A percentile compares a stretch with the other conserved stretches of the same genome.
Evolutionary conservation across 2,113 vertebrate genomes (phyloP).

Genomic region (Oryzias celebensis): DNA sequence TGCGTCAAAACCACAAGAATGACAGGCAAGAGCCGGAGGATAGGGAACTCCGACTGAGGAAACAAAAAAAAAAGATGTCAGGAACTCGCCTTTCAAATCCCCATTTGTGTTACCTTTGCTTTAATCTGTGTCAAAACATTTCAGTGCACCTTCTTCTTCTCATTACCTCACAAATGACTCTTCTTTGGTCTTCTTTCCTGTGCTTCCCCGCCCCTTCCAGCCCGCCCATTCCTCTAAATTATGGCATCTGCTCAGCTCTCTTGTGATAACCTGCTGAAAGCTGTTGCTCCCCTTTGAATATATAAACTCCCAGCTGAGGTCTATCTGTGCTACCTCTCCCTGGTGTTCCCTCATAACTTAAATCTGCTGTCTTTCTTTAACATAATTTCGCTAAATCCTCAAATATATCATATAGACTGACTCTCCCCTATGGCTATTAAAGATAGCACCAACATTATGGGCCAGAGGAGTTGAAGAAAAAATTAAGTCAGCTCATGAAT

Average conservation of each 20-base stretch:
- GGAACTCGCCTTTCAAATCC: constrained; percentile 44
- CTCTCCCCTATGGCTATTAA: background rate
- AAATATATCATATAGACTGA: constrained; percentile 15
- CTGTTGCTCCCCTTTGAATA: constrained; percentile 46
- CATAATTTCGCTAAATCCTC: constrained; percentile 42
- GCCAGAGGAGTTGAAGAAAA: constrained; percentile 42
- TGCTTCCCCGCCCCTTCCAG: constrained; percentile 17
- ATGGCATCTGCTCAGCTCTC: constrained; percentile 53
- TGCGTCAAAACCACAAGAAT: constrained; percentile 14
- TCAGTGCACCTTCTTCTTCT: constrained; percentile 54
- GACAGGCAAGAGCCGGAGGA: background rate
- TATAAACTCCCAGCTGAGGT: constrained; percentile 41
- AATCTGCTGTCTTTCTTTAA: constrained; percentile 20
- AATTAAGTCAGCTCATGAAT: constrained; percentile 22
- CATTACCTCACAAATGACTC: constrained; percentile 66
- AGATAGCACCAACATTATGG: background rate
- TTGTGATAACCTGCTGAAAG: constrained; percentile 68
- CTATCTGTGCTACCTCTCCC: constrained; percentile 26
- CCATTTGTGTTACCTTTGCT: constrained; percentile 67
- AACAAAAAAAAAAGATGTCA: constrained; percentile 14
- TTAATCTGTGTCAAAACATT: constrained; percentile 72
- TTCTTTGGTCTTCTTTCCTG: constrained; percentile 54
- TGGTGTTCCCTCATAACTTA: constrained; percentile 7
- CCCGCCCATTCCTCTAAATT: constrained; percentile 23
- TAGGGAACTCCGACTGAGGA: background rate